Evolutionary conservation across 2,797 vertebrate genomes (phyloP).

Genomic region (Schizopygopsis malacanthus): DNA sequence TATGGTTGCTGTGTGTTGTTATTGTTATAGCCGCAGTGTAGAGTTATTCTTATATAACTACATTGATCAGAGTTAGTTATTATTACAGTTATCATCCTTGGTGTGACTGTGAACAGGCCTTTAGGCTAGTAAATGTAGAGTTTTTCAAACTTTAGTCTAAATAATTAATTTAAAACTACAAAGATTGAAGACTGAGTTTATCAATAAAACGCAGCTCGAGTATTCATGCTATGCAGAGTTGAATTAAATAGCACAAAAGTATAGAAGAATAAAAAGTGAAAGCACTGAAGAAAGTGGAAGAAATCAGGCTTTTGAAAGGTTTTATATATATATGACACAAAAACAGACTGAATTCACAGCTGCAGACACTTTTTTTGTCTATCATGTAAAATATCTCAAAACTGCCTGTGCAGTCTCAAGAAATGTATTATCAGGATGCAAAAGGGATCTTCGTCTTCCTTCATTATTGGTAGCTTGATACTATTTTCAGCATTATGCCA

Average conservation of each 20-base stretch:
- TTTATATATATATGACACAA: background rate
- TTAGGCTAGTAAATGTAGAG: background rate
- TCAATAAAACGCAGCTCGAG: background rate
- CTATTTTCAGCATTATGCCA: constrained; percentile 65
- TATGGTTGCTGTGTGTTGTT: background rate
- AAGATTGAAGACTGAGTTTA: background rate
- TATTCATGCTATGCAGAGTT: background rate
- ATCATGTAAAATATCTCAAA: constrained; percentile 66
- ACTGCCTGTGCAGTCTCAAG: constrained; percentile 61
- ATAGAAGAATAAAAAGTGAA: background rate
- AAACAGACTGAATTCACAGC: background rate
- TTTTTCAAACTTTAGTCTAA: constrained; percentile 9
- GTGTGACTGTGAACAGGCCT: background rate
- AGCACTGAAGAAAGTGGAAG: background rate
- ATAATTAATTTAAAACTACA: background rate
- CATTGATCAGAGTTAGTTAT: background rate
- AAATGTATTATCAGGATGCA: constrained; percentile 69
- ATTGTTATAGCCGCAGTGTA: background rate
- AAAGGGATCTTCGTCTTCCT: constrained; percentile 54
- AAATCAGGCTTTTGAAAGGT: background rate
- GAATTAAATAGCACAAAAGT: background rate
- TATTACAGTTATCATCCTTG: background rate
- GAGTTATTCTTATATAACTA: background rate
- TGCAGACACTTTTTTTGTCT: constrained; percentile 52
- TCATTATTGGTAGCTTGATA: constrained; percentile 62